These are phyloP conservation scores for Sorex maritimensis DNA, from an alignment of 2,797 vertebrate genomes.

Conservation along the genomic window DNA sequence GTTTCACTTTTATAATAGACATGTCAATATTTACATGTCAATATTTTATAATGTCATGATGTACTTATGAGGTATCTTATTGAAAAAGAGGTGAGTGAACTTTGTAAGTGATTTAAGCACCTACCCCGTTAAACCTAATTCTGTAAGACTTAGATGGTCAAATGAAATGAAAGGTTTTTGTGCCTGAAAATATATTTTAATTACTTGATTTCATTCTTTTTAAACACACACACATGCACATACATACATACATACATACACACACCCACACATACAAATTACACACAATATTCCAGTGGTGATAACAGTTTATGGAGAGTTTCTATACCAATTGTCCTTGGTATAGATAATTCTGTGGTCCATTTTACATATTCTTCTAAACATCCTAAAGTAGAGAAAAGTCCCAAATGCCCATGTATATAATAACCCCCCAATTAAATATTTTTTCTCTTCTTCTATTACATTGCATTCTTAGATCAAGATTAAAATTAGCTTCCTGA, in stretches of 20 bases:
- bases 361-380: not conserved
- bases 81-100: not conserved
- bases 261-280: not conserved
- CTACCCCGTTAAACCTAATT: constrained; percentile 29
- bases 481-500: not conserved
- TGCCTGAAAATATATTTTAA: constrained; percentile 2
- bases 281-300: not conserved
- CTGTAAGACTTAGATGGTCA: not conserved
- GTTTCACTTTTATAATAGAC: constrained; percentile 58
- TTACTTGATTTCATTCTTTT: not conserved
- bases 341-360: not conserved
- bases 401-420: not conserved
- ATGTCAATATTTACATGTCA: not conserved
- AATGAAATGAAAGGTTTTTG: not conserved
- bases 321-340: not conserved
- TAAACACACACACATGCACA: too few species aligned
- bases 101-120: constrained; percentile 48
- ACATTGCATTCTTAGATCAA: too few species aligned
- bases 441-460: not conserved
- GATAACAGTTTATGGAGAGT: not conserved
- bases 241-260: too few species aligned
- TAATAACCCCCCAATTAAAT: too few species aligned
- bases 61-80: not conserved
- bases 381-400: not conserved
- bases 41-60: not conserved